Evolutionary conservation across 2,113 vertebrate genomes (phyloP).

Genomic region (Suricata suricatta): DNA sequence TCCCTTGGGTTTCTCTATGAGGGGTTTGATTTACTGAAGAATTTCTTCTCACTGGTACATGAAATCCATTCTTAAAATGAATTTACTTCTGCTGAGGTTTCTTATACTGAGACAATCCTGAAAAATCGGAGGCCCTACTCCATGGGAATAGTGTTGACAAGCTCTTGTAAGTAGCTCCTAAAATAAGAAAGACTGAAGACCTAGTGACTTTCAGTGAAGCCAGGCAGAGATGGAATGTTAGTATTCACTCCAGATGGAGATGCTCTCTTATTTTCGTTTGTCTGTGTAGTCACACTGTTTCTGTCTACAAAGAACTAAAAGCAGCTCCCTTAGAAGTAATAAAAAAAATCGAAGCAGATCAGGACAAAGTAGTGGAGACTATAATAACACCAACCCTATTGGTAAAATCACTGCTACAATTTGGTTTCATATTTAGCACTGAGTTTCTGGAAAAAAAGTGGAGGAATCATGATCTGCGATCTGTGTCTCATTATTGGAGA

Average conservation of each 20-base stretch:
- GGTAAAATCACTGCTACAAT: neutral
- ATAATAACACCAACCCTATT: neutral
- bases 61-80: constrained; percentile 28
- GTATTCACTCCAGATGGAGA: neutral
- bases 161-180: neutral
- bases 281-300: neutral
- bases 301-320: neutral
- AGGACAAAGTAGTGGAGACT: neutral
- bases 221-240: neutral
- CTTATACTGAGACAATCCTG: neutral
- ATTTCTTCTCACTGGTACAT: neutral
- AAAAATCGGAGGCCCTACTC: neutral
- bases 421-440: neutral
- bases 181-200: neutral
- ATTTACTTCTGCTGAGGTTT: neutral
- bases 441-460: neutral
- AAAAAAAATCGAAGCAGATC: neutral
- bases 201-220: neutral
- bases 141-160: neutral
- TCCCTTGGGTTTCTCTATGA: neutral
- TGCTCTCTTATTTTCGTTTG: neutral
- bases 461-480: neutral
- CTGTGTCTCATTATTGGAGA: neutral
- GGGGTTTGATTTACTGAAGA: neutral
- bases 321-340: neutral